Percentiles rank a stretch among this genome's conserved stretches.
Conservation (phyloP, 2,888 invertebrate species). For the Teinopalpus imperialis region DNA sequence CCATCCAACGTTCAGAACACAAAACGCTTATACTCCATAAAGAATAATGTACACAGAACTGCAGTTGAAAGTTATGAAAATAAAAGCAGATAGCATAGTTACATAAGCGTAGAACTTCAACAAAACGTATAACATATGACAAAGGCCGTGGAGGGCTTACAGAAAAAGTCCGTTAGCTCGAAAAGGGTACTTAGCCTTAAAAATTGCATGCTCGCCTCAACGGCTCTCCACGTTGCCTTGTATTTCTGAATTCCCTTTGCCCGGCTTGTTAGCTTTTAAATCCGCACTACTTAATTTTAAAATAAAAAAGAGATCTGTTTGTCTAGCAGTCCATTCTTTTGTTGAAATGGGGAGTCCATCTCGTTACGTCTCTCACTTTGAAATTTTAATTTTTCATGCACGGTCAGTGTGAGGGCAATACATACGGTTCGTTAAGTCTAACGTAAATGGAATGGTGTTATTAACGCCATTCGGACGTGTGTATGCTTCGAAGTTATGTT, state of each 20-base stretch:
- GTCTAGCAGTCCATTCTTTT: constrained; percentile 20
- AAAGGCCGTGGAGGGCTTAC: constrained; percentile 21
- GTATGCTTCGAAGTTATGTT: neutral
- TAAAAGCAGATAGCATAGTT: constrained; percentile 15
- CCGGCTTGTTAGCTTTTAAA: constrained; percentile 36
- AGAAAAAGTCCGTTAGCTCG: constrained; percentile 24
- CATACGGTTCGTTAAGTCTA: constrained; percentile 10
- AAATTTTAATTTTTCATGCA: constrained; percentile 14
- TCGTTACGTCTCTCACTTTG: constrained; percentile 14
- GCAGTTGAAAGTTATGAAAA: constrained; percentile 19
- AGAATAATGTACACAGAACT: too few species aligned
- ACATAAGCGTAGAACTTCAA: constrained; percentile 12
- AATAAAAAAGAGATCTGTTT: constrained; percentile 26
- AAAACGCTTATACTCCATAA: too few species aligned
- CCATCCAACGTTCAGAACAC: neutral
- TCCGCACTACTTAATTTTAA: constrained; percentile 34
- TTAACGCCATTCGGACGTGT: neutral
- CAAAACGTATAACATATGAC: constrained; percentile 22
- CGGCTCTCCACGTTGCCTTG: constrained; percentile 30
- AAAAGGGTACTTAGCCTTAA: constrained; percentile 30
- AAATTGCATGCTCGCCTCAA: constrained; percentile 35
- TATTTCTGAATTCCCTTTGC: constrained; percentile 37
- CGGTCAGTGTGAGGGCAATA: constrained; percentile 9
- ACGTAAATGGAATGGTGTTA: neutral
- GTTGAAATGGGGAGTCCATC: constrained; percentile 13